Evolutionary conservation across 1,140 invertebrate genomes (phyloP), one percentile per base, ranked within the genome.

Genomic region (Bicyclus anynana): DNA sequence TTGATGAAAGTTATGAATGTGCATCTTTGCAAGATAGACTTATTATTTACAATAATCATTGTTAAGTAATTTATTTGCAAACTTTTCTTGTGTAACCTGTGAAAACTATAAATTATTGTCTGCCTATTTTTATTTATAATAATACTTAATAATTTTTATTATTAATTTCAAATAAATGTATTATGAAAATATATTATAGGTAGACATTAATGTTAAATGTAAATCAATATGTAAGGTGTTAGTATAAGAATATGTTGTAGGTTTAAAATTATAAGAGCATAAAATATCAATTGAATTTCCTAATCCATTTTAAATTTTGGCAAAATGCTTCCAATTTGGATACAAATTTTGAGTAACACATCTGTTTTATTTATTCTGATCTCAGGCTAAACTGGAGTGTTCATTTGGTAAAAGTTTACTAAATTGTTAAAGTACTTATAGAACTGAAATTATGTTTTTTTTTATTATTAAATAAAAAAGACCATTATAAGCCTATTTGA

Each of bases 341-440:
- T 64, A 66, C 63, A 76, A 67, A 72, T 40, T 50, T 52, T 51
- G 40, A 75, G 10, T 33, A 33, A 65, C 62, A 69, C 72, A 71
- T 69, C 69, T 67, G 70, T 77, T 67, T 77, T 76, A 73, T 79
- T 84, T 79, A 80, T 81, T 83, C 78, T 84, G 80, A 85, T 85
- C 79, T 87, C 82, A 80, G 80, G 69, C 72, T 72, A 65, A 74
- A 75, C 74, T 77, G 73, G 65, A 70, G 69, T 81, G 80, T 87
- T 87, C 73, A 84, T 81, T 84, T 82, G 76, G 76, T 82, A 77
- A 86, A 83, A 77, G 69, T 81, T 82, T 85, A 81, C 80, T 83
- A 82, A 83, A 82, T 79, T 83, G 82, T 85, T 87, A 79, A 77
- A 73, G 84, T 87, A 85, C 84, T 87, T 87, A 87, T 82, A 84